These are phyloP conservation scores for Podocnemis expansa DNA, from an alignment of 2,113 vertebrate genomes.

Conservation along the genomic window DNA sequence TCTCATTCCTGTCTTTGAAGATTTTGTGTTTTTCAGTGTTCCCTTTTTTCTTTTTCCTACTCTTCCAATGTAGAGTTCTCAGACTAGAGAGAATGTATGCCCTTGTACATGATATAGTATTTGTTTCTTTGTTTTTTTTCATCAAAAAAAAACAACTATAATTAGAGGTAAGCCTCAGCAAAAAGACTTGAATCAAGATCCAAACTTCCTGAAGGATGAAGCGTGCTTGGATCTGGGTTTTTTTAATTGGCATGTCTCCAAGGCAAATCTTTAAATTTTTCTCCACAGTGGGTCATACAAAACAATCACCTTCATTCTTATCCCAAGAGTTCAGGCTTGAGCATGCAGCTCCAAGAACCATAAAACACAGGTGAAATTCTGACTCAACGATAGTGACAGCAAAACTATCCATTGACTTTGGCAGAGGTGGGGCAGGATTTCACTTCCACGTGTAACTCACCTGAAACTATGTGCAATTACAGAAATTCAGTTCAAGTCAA, in stretches of 20 bases:
- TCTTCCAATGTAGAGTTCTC: not conserved
- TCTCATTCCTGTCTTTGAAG: not conserved
- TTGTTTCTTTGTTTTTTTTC: not conserved
- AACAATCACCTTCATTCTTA: not conserved
- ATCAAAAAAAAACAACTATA: not conserved
- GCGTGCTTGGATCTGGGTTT: too few species aligned
- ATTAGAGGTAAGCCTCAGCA: not conserved
- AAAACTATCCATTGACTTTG: not conserved
- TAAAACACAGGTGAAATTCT: not conserved
- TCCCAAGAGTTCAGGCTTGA: accelerated
- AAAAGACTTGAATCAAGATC: not conserved
- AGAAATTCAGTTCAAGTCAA: not conserved
- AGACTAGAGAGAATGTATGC: not conserved
- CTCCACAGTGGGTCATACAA: not conserved
- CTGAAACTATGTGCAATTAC: not conserved
- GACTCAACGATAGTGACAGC: not conserved
- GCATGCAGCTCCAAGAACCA: not conserved
- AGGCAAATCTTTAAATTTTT: too few species aligned
- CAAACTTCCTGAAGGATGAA: accelerated
- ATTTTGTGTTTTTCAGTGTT: not conserved
- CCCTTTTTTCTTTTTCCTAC: not conserved
- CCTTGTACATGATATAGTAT: not conserved
- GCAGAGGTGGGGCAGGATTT: not conserved
- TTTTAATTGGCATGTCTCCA: too few species aligned
- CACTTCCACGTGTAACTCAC: not conserved